Evolutionary conservation across 2,888 invertebrate genomes (phyloP).

Genomic region (Troides helena): DNA sequence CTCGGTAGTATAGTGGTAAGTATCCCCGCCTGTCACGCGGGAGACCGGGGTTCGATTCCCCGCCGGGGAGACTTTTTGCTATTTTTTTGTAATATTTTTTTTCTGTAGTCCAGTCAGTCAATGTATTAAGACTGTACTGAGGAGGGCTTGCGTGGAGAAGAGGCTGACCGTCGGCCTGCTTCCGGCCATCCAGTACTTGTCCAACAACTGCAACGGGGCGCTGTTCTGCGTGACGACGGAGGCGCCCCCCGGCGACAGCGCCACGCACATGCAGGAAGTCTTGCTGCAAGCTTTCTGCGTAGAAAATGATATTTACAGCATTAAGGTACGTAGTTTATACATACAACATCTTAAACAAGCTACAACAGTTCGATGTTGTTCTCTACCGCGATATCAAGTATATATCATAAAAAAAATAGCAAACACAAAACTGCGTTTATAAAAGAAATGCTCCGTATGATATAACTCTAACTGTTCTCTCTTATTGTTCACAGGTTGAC

Average conservation of each 20-base stretch:
- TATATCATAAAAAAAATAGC: too few species aligned
- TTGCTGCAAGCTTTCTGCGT: constrained; percentile 88
- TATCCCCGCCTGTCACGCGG: constrained; percentile 82
- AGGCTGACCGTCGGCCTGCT: constrained; percentile 83
- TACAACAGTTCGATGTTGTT: too few species aligned
- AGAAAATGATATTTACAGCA: constrained; percentile 88
- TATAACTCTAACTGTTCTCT: constrained; percentile 34
- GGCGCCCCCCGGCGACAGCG: constrained; percentile 85
- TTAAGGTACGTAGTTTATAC: constrained; percentile 75
- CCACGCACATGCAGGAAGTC: constrained; percentile 89
- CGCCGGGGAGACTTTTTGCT: constrained; percentile 33
- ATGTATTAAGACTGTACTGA: constrained; percentile 77
- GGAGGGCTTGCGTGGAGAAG: constrained; percentile 77
- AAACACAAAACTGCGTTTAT: too few species aligned
- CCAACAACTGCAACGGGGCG: constrained; percentile 81
- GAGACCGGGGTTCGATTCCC: constrained; percentile 79
- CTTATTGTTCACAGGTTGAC: constrained; percentile 68
- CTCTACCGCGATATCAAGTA: too few species aligned
- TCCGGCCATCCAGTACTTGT: constrained; percentile 82
- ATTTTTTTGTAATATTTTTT: constrained; percentile 32
- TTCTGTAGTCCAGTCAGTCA: constrained; percentile 73
- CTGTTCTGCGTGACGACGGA: constrained; percentile 85
- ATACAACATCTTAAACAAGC: too few species aligned
- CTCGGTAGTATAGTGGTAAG: constrained; percentile 81
- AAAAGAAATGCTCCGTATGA: background rate